Base-by-base conservation (phyloP, 1,140 invertebrate genomes). In the Marisa cornuarietis region DNA sequence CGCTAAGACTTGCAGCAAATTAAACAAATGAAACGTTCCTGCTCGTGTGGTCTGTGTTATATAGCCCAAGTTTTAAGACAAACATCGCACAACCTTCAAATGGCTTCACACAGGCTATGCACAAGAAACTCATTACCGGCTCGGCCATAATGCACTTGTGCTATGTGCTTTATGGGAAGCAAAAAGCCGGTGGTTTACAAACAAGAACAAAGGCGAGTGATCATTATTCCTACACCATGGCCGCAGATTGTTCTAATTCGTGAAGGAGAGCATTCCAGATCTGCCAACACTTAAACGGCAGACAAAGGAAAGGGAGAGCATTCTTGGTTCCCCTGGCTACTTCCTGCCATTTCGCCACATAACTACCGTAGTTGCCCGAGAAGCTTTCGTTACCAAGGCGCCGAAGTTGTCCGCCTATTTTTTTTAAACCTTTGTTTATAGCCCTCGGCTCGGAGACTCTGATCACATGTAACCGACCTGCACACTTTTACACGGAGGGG, bases 161-260 rank as follows among this genome's bases (percentile, higher is more conserved):
- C 18, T 20, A 49, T 71, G 69, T 49, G 49, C 69, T 71, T 71
- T 71, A 71, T 71, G 69, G 49, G 69, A 24, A 71, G 49, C 69
- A 71, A 71, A 71, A 42, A 42, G 31, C 26, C 69, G 69, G 26
- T 20, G 69, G 49, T 71, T 71, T 71, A 71, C 69, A 71, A 71
- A 71, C 69, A 71, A 71, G 69, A 71, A 71, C n/a, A 71, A 71
- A 71, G 65, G 69, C 31, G 26, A 49, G 10, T 16, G 69, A 71
- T 71, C 69, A 71, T 71, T 71, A 42, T 26, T 26, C 69, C 18
- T 42, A 26, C 69, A 71, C 26, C n/a, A 31, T 20, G n/a, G 31
- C n/a, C 26, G 69, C 69, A 71, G 69, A 71, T 71, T 71, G 69
- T 71, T 71, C 69, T 71, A 71, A 71, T 71, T 71, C 69, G 69